phyloP scores from a whole-genome alignment of 2,797 vertebrate genomes.

The Phalloptychus januarius region DNA sequence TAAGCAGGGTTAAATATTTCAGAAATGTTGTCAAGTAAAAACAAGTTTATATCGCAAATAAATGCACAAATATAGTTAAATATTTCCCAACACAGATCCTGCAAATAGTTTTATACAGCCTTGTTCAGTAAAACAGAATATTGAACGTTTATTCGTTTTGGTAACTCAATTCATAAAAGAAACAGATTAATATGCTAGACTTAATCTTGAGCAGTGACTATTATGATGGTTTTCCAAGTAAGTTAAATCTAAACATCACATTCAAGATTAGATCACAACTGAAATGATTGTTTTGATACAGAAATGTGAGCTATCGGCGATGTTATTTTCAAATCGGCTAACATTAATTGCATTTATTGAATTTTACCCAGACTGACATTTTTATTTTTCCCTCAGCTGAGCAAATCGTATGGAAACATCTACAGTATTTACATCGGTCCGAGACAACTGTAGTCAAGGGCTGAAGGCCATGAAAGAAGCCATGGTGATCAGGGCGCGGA shows the following conservation, averaged over 20 bases:
- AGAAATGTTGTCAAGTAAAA: background rate
- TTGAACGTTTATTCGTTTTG: too few species aligned
- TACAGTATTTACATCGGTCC: slow-evolving; percentile 74
- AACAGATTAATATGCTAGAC: too few species aligned
- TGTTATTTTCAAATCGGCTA: too few species aligned
- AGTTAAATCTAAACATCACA: background rate
- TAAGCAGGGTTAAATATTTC: background rate
- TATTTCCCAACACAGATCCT: background rate
- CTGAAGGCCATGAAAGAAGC: slow-evolving; percentile 79
- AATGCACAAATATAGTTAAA: background rate
- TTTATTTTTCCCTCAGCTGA: slow-evolving; percentile 59
- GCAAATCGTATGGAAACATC: slow-evolving; percentile 71
- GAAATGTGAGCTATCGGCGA: background rate
- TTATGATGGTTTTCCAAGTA: background rate
- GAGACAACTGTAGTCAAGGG: slow-evolving; percentile 69
- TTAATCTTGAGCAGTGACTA: background rate
- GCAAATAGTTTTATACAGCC: too few species aligned
- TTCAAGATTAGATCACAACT: background rate
- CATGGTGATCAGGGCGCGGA: slow-evolving; percentile 64
- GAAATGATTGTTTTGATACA: background rate
- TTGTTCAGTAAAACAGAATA: too few species aligned
- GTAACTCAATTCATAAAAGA: too few species aligned
- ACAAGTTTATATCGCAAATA: background rate
- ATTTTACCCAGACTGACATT: background rate
- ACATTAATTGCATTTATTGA: too few species aligned